These are phyloP conservation scores for Ammodytes dubius DNA, from an alignment of 2,113 vertebrate genomes.

Conservation along the genomic window DNA sequence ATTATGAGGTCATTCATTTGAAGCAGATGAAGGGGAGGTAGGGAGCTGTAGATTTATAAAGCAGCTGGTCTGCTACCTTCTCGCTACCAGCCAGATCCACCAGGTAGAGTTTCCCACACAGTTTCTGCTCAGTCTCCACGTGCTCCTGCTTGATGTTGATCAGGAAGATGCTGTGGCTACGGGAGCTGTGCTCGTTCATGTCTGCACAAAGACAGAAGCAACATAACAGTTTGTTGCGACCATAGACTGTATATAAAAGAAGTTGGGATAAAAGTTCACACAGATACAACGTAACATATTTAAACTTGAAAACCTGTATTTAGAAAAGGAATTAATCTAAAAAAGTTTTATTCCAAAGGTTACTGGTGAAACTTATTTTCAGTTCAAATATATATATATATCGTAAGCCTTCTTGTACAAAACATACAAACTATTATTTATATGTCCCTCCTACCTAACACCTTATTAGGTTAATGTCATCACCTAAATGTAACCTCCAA, in stretches of 20 bases:
- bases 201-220: conserved; percentile 78
- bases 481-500: not conserved
- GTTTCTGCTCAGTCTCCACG: conserved; percentile 92
- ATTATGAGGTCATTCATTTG: not conserved
- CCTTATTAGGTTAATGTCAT: not conserved
- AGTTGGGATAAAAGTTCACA: too few relatives aligned
- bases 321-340: too few relatives aligned
- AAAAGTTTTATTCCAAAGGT: not conserved
- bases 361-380: not conserved
- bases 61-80: conserved; percentile 82
- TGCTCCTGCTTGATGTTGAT: conserved; percentile 96
- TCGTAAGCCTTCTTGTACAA: not conserved
- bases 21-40: not conserved
- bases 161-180: conserved; percentile 95
- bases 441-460: not conserved
- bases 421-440: not conserved
- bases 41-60: not conserved
- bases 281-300: too few relatives aligned
- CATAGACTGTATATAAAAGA: not conserved
- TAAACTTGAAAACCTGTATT: too few relatives aligned
- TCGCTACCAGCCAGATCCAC: conserved; percentile 94
- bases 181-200: conserved; percentile 95
- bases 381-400: too few relatives aligned
- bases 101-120: conserved; percentile 93
- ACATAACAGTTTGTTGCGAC: too few relatives aligned